Base-by-base conservation (phyloP, 2,797 vertebrate species). In the Potorous gilbertii region DNA sequence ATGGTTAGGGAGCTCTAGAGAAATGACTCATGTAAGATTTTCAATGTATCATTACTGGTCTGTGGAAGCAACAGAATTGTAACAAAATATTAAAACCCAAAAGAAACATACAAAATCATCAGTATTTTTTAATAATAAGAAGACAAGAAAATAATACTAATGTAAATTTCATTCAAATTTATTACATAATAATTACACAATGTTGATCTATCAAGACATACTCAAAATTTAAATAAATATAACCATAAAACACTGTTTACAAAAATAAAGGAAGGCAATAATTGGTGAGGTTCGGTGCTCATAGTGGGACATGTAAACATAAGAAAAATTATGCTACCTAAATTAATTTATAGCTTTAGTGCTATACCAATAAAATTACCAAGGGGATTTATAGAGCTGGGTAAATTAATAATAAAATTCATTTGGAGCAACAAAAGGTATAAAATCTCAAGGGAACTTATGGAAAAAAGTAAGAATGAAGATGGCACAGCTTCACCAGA, bases 311-410 rank as follows among this genome's bases (percentile, higher is more conserved):
- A 87, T 87, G 74, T 87, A n/a, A 16, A 87, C 40, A 27, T 87
- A 87, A 87, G 24, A 87, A 50, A 87, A 87, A 87, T 87, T 87
- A 50, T 50, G 4, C 9, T 87, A 87, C 40, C 40, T 87, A 87
- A 87, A 87, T 87, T 87, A 87, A 87, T 87, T 87, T 87, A 50
- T 87, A 87, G 40, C 74, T 87, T 87, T 87, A 87, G 40, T 87
- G 74, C 74, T 87, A 50, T 87, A 28, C 40, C 74, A 87, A 50
- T 87, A 21, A 87, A 87, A 87, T 46, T 87, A 87, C 21, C 74
- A 87, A 87, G 74, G 40, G 74, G 40, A 87, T 87, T 87, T 46
- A 87, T 87, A 87, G 74, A 87, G 74, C 74, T 87, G 27, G 40
- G 74, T 46, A 87, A 87, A 87, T 87, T 87, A 87, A 87, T 87